A percentile compares a stretch with the other conserved stretches of the same genome.
These are phyloP conservation scores for Drosophila pseudotakahashii DNA, from an alignment of 2,888 invertebrate species.

Conservation along the genomic window DNA sequence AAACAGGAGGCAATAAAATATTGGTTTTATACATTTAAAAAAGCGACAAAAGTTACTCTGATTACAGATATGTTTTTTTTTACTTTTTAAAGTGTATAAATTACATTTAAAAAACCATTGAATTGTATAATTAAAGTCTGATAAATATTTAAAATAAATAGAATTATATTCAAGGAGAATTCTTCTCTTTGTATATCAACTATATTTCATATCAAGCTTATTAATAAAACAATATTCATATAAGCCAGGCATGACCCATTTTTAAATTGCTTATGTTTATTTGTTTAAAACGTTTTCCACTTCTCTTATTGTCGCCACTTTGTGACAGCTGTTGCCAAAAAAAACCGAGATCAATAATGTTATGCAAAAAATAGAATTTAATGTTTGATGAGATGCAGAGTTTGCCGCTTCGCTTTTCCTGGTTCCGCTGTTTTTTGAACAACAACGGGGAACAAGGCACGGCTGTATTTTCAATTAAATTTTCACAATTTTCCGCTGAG, in stretches of 20 bases:
- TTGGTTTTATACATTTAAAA: background rate
- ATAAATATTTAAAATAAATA: background rate
- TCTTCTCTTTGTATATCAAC: background rate
- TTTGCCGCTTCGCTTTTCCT: background rate
- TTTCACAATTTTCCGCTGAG: constrained; percentile 69
- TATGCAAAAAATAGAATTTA: constrained; percentile 42
- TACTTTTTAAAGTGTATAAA: background rate
- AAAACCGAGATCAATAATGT: constrained; percentile 28
- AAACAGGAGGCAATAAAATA: constrained; percentile 1
- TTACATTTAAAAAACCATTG: background rate
- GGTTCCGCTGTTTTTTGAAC: background rate
- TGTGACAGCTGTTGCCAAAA: constrained; percentile 49
- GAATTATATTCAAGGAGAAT: background rate
- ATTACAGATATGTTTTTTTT: background rate
- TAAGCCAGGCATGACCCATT: constrained; percentile 5
- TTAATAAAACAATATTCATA: constrained; percentile 8
- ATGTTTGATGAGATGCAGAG: constrained; percentile 63
- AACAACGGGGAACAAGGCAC: constrained; percentile 15
- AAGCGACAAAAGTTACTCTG: background rate
- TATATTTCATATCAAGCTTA: background rate
- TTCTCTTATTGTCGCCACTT: constrained; percentile 10
- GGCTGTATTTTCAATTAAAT: constrained; percentile 72
- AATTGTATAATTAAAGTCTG: background rate
- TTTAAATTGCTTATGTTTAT: constrained; percentile 30
- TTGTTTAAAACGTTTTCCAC: constrained; percentile 28